Percentiles rank a stretch among this genome's conserved stretches.
phyloP scores from a whole-genome alignment of 1,140 invertebrate genomes.

The Drosophila micromelanica region DNA sequence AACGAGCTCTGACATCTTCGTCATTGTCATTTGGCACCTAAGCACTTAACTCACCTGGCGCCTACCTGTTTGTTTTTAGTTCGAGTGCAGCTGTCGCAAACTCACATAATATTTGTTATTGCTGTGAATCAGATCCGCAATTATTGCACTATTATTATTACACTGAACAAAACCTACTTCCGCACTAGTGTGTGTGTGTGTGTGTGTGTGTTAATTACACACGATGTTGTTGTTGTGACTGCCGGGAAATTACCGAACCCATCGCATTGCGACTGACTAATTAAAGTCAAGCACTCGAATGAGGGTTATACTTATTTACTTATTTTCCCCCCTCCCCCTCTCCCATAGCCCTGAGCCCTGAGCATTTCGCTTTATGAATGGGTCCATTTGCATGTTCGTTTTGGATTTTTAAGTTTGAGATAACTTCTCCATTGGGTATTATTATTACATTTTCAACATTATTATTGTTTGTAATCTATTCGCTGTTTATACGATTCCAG shows the following conservation, averaged over 20 bases:
- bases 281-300: slow-evolving; percentile 3
- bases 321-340: not conserved
- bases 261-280: slow-evolving; percentile 49
- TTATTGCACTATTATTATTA: slow-evolving; percentile 23
- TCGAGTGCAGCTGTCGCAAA: slow-evolving; percentile 8
- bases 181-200: not conserved
- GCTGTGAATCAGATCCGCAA: slow-evolving; percentile 40
- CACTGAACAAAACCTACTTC: slow-evolving; percentile 13
- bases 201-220: slow-evolving; percentile 36
- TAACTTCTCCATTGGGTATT: not conserved
- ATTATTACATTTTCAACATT: not conserved
- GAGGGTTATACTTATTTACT: not conserved
- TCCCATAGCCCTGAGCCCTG: too few species aligned
- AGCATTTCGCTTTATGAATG: not conserved
- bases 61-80: slow-evolving; percentile 23
- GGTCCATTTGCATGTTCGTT: slow-evolving; percentile 10
- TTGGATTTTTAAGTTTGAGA: slow-evolving; percentile 3
- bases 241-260: slow-evolving; percentile 44
- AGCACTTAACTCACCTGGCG: slow-evolving; percentile 9
- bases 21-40: slow-evolving; percentile 18
- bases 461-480: not conserved
- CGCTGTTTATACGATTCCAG: not conserved
- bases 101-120: slow-evolving; percentile 5
- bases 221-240: slow-evolving; percentile 29
- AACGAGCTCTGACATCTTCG: slow-evolving; percentile 31